Percentiles rank a stretch among this genome's conserved stretches.
phyloP scores from a whole-genome alignment of 2,113 vertebrate species.

The Daboia siamensis region DNA sequence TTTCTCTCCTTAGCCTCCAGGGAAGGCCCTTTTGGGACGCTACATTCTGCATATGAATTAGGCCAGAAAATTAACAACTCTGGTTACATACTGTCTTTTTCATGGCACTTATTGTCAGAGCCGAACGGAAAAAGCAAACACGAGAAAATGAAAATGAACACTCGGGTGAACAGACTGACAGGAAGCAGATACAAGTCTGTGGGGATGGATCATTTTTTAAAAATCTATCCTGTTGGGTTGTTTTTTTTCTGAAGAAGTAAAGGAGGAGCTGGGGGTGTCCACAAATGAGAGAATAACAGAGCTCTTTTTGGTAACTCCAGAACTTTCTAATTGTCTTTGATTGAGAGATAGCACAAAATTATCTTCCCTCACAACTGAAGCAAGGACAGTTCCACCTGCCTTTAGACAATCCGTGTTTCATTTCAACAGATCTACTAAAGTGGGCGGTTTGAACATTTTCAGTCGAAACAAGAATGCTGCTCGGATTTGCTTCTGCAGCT shows the following conservation, averaged over 20 bases:
- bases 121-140: neutral
- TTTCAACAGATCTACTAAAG: neutral
- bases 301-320: neutral
- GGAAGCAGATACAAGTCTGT: neutral
- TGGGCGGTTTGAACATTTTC: neutral
- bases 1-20: neutral
- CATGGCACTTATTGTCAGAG: slow-evolving; percentile 14
- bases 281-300: too few relatives aligned
- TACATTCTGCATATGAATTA: slow-evolving; percentile 28
- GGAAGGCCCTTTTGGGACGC: neutral
- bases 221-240: neutral
- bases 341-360: neutral
- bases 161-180: neutral
- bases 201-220: neutral
- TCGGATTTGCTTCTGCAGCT: neutral
- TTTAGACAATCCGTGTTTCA: neutral
- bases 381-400: neutral
- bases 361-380: neutral
- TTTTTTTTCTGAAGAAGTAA: neutral
- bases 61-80: slow-evolving; percentile 10
- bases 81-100: neutral
- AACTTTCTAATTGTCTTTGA: neutral
- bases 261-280: too few relatives aligned
- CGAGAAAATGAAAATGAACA: neutral
- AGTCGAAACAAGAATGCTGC: neutral